Evolutionary conservation across 2,797 vertebrate species (phyloP), one percentile per base, ranked within the genome.

Genomic region (Gambusia yucatana): DNA sequence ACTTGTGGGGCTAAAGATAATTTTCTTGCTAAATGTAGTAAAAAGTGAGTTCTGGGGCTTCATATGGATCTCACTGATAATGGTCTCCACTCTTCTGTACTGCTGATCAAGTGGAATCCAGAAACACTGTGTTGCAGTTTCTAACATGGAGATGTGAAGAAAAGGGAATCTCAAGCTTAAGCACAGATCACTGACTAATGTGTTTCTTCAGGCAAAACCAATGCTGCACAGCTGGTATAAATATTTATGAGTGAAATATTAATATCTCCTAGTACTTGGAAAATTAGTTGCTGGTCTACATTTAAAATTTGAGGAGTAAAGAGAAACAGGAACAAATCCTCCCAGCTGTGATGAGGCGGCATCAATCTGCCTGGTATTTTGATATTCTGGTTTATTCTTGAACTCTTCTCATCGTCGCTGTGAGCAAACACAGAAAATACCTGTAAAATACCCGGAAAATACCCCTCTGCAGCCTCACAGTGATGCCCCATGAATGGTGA

Each of bases 241-340:
- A 92, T 93, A 94, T 93, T 90, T 87, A 92, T 92, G 82, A 91
- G 90, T 89, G 87, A 88, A 90, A 87, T 92, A 90, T 92, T 91
- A 88, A 90, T 88, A 90, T 86, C 86, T 87, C 52, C 10, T 69
- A 41, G 63, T 67, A 41, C 77, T 77, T 75, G 82, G 77, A 61
- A 87, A 90, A 89, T 84, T 87, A 81, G 83, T 87, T 0, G 20
- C 75, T 88, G 83, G 85, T 82, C 83, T 86, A 84, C 77, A 84
- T 91, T 88, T 86, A 69, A 71, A 28, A 82, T 79, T 80, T 76
- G 77, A 79, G 59, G 52, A 65, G 76, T 61, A 81, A 87, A 57
- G 16, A 50, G 20, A 83, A 87, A 86, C 73, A 80, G 0, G 50
- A 75, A 4, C 17, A 75, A 57, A 50, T 78, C 57, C 17, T 65